Conservation (phyloP, 2,113 vertebrate genomes). For the Bos taurus region ARS-UCD2.0 NC_037351.1:29097001-29097500, state of each 20-base stretch:
- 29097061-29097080: not conserved
- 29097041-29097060: constrained; percentile 1
- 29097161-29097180: not conserved
- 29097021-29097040: not conserved
- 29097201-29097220: constrained; percentile 45
- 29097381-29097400: constrained; percentile 68
- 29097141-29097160: not conserved
- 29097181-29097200: constrained; percentile 51
- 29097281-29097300: constrained; percentile 53
- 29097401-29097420: constrained; percentile 71
- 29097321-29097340: constrained; percentile 30
- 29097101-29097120: not conserved
- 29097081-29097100: not conserved
- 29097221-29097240: constrained; percentile 37
- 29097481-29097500: constrained; percentile 44
- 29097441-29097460: constrained; percentile 34
- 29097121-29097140: not conserved
- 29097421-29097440: constrained; percentile 69
- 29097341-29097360: constrained; percentile 50
- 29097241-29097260: constrained; percentile 42
- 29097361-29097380: constrained; percentile 61
- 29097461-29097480: constrained; percentile 53
- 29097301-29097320: constrained; percentile 64
- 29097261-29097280: constrained; percentile 49
- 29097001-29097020: not conserved